phyloP scores from a whole-genome alignment of 1,140 invertebrate genomes.

The Chrysomallon squamiferum region DNA sequence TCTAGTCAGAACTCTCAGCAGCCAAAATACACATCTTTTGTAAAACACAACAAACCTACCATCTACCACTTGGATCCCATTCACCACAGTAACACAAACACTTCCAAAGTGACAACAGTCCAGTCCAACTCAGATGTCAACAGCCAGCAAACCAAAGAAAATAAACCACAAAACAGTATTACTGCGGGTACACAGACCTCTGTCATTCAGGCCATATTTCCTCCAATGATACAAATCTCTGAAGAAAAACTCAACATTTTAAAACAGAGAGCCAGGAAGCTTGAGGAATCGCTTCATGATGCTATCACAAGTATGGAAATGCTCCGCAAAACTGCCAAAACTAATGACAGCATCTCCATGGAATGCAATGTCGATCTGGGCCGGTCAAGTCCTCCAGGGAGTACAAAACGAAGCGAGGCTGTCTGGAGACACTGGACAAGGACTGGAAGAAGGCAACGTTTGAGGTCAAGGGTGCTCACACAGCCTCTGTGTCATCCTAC shows the following conservation, averaged over 20 bases:
- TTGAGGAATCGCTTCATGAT: slow-evolving; percentile 51
- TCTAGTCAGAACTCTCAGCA: neutral
- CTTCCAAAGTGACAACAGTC: neutral
- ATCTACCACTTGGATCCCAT: neutral
- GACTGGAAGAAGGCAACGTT: slow-evolving; percentile 10
- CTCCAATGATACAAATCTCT: slow-evolving; percentile 38
- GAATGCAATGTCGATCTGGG: neutral
- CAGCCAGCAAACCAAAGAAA: too few relatives aligned
- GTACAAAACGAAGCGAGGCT: neutral
- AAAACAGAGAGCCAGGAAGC: slow-evolving; percentile 46
- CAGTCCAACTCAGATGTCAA: neutral
- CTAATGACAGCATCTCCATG: slow-evolving; percentile 20
- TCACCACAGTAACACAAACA: too few relatives aligned
- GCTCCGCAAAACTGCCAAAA: slow-evolving; percentile 27
- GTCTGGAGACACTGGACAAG: slow-evolving; percentile 12
- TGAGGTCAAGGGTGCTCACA: slow-evolving; percentile 23
- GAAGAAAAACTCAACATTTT: slow-evolving; percentile 45
- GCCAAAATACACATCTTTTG: neutral
- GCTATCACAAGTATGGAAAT: slow-evolving; percentile 46
- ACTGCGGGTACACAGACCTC: slow-evolving; percentile 1
- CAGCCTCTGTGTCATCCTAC: neutral
- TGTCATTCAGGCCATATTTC: slow-evolving; percentile 9
- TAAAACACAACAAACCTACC: slow-evolving; percentile 4
- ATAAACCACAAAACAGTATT: too few relatives aligned
- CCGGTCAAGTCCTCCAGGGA: neutral